phyloP scores from a whole-genome alignment of 2,797 vertebrate genomes.

The Xiphophorus birchmanni region DNA sequence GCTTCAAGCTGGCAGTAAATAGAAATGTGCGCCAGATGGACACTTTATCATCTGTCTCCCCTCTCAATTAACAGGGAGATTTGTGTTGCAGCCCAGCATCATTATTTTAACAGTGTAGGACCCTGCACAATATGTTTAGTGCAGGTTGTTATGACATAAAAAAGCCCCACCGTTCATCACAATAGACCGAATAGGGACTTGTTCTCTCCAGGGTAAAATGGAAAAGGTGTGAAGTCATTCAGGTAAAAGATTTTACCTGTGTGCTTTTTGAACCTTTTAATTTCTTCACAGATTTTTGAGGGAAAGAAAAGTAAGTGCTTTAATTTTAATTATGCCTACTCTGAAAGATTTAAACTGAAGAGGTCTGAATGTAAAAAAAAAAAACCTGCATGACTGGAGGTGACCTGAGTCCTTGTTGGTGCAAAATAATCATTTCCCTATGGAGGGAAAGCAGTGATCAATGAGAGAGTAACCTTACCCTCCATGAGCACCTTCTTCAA shows the following conservation, averaged over 20 bases:
- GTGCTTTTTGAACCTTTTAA: background rate
- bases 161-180: background rate
- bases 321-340: background rate
- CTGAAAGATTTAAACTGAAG: background rate
- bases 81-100: constrained; percentile 26
- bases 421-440: constrained; percentile 68
- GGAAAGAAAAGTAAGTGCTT: background rate
- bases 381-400: constrained; percentile 39
- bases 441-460: constrained; percentile 58
- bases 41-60: constrained; percentile 36
- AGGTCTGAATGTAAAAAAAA: background rate
- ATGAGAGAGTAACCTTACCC: constrained; percentile 73
- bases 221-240: background rate
- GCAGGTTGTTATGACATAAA: constrained; percentile 5
- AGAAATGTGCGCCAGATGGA: constrained; percentile 44
- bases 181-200: background rate
- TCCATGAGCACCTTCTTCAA: constrained; percentile 46
- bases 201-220: background rate
- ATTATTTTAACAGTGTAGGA: constrained; percentile 22
- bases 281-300: background rate
- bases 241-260: background rate
- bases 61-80: constrained; percentile 32
- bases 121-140: constrained; percentile 31
- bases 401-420: constrained; percentile 56
- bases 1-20: constrained; percentile 3